Evolutionary conservation across 2,113 vertebrate genomes (phyloP).

Genomic region (Turnix velox): DNA sequence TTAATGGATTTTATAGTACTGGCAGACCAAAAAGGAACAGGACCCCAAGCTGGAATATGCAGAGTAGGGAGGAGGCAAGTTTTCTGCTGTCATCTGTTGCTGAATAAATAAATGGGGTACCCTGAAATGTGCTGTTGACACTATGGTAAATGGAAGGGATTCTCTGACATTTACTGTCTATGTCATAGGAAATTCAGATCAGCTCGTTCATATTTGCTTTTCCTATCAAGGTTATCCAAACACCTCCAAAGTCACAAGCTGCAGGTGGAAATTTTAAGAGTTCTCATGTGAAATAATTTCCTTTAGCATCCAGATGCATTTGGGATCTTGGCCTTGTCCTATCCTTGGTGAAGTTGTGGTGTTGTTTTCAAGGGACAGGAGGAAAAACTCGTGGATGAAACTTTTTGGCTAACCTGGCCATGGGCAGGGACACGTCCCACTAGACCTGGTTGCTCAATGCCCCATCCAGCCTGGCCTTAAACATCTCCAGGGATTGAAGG

Average conservation of each 20-base stretch:
- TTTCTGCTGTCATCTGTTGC: too few species aligned
- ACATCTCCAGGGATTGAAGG: too few species aligned
- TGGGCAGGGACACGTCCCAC: too few species aligned
- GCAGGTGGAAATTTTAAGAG: neutral
- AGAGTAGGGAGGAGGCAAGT: too few species aligned
- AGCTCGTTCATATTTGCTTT: neutral
- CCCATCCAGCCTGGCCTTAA: too few species aligned
- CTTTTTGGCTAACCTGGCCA: neutral
- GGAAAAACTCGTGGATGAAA: neutral
- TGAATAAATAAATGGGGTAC: neutral
- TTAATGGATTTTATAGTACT: neutral
- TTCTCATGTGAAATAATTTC: constrained; percentile 32
- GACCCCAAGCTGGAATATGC: too few species aligned
- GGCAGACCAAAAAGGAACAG: neutral
- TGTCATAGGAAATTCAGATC: neutral
- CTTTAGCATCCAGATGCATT: neutral
- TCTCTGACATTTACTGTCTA: neutral
- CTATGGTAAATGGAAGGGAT: neutral
- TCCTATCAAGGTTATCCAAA: neutral
- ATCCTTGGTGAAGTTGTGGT: neutral
- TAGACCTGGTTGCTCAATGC: too few species aligned
- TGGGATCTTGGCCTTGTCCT: constrained; percentile 24
- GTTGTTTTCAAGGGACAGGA: neutral
- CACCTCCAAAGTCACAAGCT: neutral
- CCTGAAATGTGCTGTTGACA: neutral